These are phyloP conservation scores for Aptenodytes forsteri DNA, from an alignment of 2,113 vertebrate species.

Conservation along the genomic window DNA sequence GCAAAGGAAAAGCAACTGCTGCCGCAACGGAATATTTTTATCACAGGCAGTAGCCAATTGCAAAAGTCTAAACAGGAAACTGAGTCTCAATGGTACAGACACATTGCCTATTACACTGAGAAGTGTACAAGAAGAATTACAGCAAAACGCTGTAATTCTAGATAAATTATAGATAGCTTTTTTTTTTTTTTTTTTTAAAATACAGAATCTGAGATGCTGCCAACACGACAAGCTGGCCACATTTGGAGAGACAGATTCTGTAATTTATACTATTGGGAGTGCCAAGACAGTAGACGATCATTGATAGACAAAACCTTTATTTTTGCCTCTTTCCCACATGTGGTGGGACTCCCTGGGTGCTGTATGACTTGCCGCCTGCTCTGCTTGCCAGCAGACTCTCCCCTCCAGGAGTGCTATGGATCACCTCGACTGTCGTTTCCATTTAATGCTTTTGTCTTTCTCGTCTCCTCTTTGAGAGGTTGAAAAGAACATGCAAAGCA, in stretches of 20 bases:
- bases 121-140: not conserved
- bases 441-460: slow-evolving; percentile 44
- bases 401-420: slow-evolving; percentile 4
- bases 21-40: not conserved
- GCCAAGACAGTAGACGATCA: not conserved
- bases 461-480: slow-evolving; percentile 36
- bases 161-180: not conserved
- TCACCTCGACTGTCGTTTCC: slow-evolving; percentile 60
- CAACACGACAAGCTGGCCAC: not conserved
- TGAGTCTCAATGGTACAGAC: not conserved
- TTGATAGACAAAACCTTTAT: not conserved
- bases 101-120: not conserved
- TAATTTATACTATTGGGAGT: not conserved
- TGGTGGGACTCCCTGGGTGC: not conserved
- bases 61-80: not conserved
- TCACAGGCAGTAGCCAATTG: not conserved
- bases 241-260: not conserved
- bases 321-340: not conserved
- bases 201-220: not conserved
- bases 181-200: not conserved
- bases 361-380: not conserved
- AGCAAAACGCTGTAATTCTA: not conserved
- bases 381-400: slow-evolving; percentile 11
- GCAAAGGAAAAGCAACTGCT: not conserved
- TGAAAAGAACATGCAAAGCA: slow-evolving; percentile 41